Base-by-base conservation (phyloP, 1,140 invertebrate genomes). In the Hyphantria cunea region DNA sequence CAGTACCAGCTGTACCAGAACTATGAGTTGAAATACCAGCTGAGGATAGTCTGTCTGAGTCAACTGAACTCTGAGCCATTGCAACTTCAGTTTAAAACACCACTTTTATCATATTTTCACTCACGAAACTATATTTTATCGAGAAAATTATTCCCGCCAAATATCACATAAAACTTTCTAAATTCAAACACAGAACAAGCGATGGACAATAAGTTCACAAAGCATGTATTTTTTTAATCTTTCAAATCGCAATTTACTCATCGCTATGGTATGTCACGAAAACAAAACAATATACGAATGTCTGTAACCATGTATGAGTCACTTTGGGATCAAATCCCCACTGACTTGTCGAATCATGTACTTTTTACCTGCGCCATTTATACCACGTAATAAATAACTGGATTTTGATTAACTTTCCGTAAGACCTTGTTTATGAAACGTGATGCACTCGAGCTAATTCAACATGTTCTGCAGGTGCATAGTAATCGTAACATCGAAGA, bases 21-120 rank as follows among this genome's bases (percentile, higher is more conserved):
- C 88, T 90, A 62, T 90, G 86, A 53, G 88, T 89, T 47, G 88
- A 90, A 55, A 90, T 84, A 17, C 83, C 82, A 67, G 88, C 86
- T 60, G 88, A 90, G 58, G 88, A 90, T 31, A 90, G 74, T 76
- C 86, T 84, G 72, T 90, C 88, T 12, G 88, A 90, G 74, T 90
- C 88, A 60, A 87, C 82, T 64, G 82, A 89, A 64, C 81, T 82
- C 71, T 88, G 86, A 55, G 86, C 86, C 86, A 87, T 90, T 76
- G 52, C 44, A 54, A 60, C 41, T 63, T 52, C 9, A 48, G 53
- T 54, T 49, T 39, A 3, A 47, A 54, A 51, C 48, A 68, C 50
- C 47, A 45, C 58, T 41, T 56, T 47, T 42, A 56, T 15, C 41
- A 47, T 49, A 58, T 59, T 47, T 51, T 55, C 17, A n/a, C 48